Evolutionary conservation across 1,140 invertebrate species (phyloP).

Genomic region (Neodiprion pinetum): DNA sequence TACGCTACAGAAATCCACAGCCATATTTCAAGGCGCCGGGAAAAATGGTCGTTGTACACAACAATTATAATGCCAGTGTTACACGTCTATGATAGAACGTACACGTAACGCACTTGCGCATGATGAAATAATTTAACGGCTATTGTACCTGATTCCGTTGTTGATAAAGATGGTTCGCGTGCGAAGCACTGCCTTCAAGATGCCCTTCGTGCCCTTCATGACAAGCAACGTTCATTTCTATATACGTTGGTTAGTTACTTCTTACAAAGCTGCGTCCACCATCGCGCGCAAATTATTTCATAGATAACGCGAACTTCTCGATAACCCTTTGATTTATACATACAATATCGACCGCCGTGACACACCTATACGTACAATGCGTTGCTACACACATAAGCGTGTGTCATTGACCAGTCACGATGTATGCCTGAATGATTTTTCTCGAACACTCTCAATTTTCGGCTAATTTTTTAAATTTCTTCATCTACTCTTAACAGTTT

Average conservation of each 20-base stretch:
- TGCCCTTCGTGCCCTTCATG: conserved; percentile 42
- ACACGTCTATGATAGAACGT: no score
- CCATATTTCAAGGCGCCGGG: neutral
- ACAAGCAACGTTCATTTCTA: conserved; percentile 32
- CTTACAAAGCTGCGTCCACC: conserved; percentile 36
- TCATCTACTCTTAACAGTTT: no score
- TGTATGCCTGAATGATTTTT: no score
- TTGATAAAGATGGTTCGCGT: conserved; percentile 29
- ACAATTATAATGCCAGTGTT: no score
- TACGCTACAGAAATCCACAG: neutral
- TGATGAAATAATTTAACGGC: neutral
- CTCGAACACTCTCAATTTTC: no score
- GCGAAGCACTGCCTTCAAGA: conserved; percentile 34
- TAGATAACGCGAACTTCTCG: conserved; percentile 20
- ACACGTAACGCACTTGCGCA: neutral
- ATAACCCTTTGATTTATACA: conserved; percentile 19
- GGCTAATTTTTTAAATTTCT: no score
- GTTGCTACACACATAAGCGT: no score
- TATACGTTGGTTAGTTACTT: conserved; percentile 17
- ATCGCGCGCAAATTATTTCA: conserved; percentile 27
- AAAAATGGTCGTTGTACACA: neutral
- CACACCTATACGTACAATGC: no score
- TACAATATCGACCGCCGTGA: no score
- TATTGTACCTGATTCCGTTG: conserved; percentile 38
- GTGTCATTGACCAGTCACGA: no score